phyloP scores from a whole-genome alignment of 2,113 vertebrate species.

The Alaudala cheleensis region DNA sequence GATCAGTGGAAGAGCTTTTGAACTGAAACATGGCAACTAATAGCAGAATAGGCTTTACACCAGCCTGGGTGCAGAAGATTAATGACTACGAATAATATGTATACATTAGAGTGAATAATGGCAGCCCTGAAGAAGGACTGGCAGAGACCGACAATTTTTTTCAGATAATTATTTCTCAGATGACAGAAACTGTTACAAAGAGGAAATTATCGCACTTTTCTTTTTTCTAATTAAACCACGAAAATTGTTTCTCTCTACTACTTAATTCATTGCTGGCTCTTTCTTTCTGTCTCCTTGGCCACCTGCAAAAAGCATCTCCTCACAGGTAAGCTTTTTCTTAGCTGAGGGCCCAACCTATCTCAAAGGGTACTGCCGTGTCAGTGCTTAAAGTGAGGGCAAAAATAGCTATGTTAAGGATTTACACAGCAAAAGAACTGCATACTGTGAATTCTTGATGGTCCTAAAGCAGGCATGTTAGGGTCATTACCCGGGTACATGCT shows the following conservation, averaged over 20 bases:
- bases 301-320: background rate
- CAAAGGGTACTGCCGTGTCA: background rate
- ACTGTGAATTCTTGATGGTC: background rate
- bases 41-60: background rate
- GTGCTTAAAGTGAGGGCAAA: background rate
- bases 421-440: background rate
- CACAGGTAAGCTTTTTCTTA: background rate
- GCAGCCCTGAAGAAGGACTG: background rate
- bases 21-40: background rate
- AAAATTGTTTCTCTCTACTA: background rate
- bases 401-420: background rate
- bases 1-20: background rate
- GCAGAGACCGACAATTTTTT: background rate
- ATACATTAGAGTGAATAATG: background rate
- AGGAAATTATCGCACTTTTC: background rate
- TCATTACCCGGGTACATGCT: background rate
- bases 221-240: background rate
- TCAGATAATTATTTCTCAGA: constrained; percentile 25
- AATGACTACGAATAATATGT: background rate
- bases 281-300: background rate
- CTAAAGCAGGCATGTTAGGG: background rate
- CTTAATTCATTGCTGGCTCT: background rate
- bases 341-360: background rate
- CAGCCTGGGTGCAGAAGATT: background rate
- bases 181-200: background rate